Base-by-base conservation (phyloP, 2,888 invertebrate genomes). In the Mesorhabditis spiculigera region DNA sequence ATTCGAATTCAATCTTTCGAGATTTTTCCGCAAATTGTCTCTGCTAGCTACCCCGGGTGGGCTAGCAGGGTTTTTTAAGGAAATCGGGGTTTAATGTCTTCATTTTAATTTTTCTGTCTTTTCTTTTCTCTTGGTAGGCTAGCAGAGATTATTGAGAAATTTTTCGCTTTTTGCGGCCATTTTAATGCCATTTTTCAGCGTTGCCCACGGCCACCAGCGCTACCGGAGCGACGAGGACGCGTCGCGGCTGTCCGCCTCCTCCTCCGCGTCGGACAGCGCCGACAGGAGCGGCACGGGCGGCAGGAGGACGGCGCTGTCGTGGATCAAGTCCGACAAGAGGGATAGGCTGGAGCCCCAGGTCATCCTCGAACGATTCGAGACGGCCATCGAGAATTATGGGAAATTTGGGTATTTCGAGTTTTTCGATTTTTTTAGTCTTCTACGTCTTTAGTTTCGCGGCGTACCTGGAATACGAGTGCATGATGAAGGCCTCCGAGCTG, bases 381-480 rank as follows among this genome's bases (percentile, higher is more conserved):
- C 74, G 61, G 82, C 85, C 0, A 71, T 86, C 13, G 84, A 85
- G 71, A 80, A 85, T 66, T 85, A 84, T 67, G 75, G 72, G 28
- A 79, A 81, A 62, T 85, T 76, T 69, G 81, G 85, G 5, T 50
- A 50, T 13, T 10, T 50, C 8, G 8, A n/a, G 10, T n/a, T 13
- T 13, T 50, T 50, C n/a, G 58, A 3, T 1, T 50, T n/a, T 50
- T 50, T 50, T 50, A 50, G n/a, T 50, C 58, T 50, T 50, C n/a
- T 50, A 13, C n/a, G 8, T 10, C n/a, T 50, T 50, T 50, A 50
- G 58, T 13, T 80, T 85, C 68, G 83, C 83, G 13, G 81, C 81
- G 5, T 71, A 71, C 65, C 65, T 85, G 16, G 86, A 86, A 65
- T 86, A 81, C 71, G 84, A 86, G 70, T 81, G 84, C 67, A 80